Base-by-base conservation (phyloP, 1,140 invertebrate species). In the Neodiprion lecontei region DNA sequence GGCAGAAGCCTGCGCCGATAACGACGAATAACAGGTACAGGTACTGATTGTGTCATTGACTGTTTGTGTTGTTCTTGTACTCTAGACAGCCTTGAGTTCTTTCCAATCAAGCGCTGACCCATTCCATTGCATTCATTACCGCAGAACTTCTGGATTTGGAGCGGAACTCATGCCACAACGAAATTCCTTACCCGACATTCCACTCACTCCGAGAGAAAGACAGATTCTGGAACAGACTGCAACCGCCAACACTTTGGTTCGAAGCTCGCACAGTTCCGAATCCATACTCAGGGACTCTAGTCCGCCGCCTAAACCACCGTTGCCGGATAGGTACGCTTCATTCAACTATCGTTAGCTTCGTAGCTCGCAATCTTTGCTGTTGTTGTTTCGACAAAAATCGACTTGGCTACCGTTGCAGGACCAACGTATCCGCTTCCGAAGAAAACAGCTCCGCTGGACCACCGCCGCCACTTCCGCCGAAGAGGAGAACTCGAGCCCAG, bases 251-350 rank as follows among this genome's bases (percentile, higher is more conserved):
- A 90, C 85, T 80, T 87, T 90, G 61, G 91, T 93, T 77, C 88
- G 91, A 72, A 90, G 90, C 76, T 95, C 94, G 68, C 93, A 95
- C 80, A 95, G 94, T 80, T 94, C 93, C 7, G 94, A 95, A 86
- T 93, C 92, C 1, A 90, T 93, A 75, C 86, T 93, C 17, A 91
- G 90, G 75, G 91, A 92, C 86, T 89, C 90, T 78, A 91, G 90
- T 87, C 88, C 95, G 72, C 96, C 96, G 70, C 96, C 96, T 4
- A 97, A 97, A 88, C 96, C 96, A 67, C 96, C 96, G 67, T 89
- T 96, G 79, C 95, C 95, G 65, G 91, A 92, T 79, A 89, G 93
- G 93, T 93, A 86, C 87, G 77, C 84, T 67, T 79, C 21, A 75
- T 48, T 69, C 47, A 47, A 12, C 67, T 65, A 67, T 72, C 47